Percentiles rank a stretch among this genome's conserved stretches.
These are phyloP conservation scores for Falco peregrinus DNA, from an alignment of 2,797 vertebrate species.

Conservation along the genomic window DNA sequence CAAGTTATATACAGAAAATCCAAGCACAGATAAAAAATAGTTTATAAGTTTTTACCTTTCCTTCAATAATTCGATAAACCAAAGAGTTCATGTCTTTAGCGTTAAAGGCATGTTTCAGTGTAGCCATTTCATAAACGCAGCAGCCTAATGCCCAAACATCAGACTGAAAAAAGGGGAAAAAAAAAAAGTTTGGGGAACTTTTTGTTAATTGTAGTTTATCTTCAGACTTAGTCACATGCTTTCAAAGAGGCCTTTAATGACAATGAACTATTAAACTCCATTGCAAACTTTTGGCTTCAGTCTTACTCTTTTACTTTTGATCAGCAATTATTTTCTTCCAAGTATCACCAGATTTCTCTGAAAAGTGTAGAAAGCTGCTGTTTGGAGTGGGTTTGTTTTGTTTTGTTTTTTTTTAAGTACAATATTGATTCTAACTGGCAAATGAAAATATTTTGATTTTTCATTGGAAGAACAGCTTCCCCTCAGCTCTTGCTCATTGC, in stretches of 20 bases:
- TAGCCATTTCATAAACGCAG: conserved; percentile 97
- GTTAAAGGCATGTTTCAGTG: conserved; percentile 96
- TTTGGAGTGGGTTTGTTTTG: not conserved
- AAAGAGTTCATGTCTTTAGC: conserved; percentile 99
- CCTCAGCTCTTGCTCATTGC: not conserved
- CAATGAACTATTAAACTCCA: not conserved
- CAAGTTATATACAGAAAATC: not conserved
- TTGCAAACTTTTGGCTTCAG: not conserved
- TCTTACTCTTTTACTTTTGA: not conserved
- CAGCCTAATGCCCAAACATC: conserved; percentile 98
- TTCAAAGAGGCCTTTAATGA: not conserved
- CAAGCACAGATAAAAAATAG: not conserved
- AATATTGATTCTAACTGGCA: not conserved
- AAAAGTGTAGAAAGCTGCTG: not conserved
- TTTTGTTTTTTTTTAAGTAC: not conserved
- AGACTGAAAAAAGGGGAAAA: conserved; percentile 80
- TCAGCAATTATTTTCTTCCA: not conserved
- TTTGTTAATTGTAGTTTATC: not conserved
- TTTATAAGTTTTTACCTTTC: conserved; percentile 84
- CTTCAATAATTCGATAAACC: conserved; percentile 95
- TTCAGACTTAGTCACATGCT: not conserved
- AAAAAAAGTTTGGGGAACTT: not conserved
- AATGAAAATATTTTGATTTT: not conserved
- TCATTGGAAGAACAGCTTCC: not conserved
- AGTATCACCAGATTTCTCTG: not conserved